Evolutionary conservation across 2,888 invertebrate species (phyloP).

Genomic region (Rotaria sp.): DNA sequence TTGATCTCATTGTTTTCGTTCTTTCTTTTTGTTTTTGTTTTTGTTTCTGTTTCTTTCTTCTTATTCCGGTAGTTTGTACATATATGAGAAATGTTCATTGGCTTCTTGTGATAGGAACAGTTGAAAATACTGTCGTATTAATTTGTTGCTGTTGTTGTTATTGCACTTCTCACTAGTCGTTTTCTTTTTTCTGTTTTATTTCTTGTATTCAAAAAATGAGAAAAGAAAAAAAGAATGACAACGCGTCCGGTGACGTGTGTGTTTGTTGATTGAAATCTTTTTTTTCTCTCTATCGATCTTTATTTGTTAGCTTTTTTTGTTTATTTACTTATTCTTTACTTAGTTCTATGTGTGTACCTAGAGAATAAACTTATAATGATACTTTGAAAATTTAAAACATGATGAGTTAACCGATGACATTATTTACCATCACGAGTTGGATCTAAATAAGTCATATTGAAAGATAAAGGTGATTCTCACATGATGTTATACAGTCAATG

Average conservation of each 20-base stretch:
- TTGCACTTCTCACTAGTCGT: constrained; percentile 17
- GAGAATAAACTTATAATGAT: too few relatives aligned
- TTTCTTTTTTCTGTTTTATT: not conserved
- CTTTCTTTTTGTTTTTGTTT: too few relatives aligned
- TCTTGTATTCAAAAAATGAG: not conserved
- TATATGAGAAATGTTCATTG: not conserved
- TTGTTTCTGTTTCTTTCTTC: not conserved
- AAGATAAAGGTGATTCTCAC: too few relatives aligned
- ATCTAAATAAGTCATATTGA: too few relatives aligned
- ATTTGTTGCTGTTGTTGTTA: constrained; percentile 15
- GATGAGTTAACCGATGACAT: too few relatives aligned
- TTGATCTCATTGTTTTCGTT: not conserved
- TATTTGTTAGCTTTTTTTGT: not conserved
- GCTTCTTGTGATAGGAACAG: constrained; percentile 17
- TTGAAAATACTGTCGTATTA: not conserved
- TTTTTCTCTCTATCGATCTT: not conserved
- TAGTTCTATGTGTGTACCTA: too few relatives aligned
- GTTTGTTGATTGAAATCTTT: not conserved
- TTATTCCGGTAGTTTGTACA: constrained; percentile 2
- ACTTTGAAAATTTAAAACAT: too few relatives aligned
- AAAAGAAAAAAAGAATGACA: not conserved
- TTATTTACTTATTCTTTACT: too few relatives aligned
- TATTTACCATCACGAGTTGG: too few relatives aligned
- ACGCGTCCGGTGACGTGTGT: not conserved
- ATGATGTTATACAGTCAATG: too few relatives aligned